Evolutionary conservation across 2,113 vertebrate species (phyloP), one percentile per base, ranked within the genome.

Genomic region (Nerophis ophidion): DNA sequence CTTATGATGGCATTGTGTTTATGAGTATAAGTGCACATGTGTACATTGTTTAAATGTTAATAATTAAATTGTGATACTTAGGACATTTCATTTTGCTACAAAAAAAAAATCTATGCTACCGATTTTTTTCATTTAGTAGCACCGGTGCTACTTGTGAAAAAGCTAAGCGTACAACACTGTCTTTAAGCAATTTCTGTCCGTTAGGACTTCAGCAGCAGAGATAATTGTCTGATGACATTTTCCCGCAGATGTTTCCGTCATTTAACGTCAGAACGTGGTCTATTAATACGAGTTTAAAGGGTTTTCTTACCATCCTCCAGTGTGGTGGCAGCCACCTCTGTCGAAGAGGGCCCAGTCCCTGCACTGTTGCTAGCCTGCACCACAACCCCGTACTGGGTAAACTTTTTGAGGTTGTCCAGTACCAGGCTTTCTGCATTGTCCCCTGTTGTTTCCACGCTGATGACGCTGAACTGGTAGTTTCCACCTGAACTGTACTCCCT

Each of bases 331-430:
- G 95, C 94, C 77, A 97, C 95, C 88, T 99, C 96, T 75, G 96
- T 95, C 84, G 96, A 99, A 46, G 96, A 98, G 12, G 97, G 97
- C 40, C 97, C 97, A 0, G 94, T 98, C 47, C 97, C 97, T 0
- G 97, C 97, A 1, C 93, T 89, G 89, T 99, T 99, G 66, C 93
- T 95, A 68, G 97, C 97, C 76, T 99, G 97, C 16, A 98, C 97
- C 84, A 99, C 96, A 53, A 99, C 94, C 52, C 95, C 95, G 15
- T 99, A 99, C 84, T 97, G 94, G 1, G 95, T 96, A 88, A 97
- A 99, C 81, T 98, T 99, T 73, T 93, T 95, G 46, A 99, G 91
- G 84, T 97, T 98, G 77, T 98, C 94, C 82, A 99, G 91, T 0
- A 92, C 94, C 58, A 97, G 93, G 14, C 91, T 88, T 70, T 99